These are phyloP conservation scores for Lepidurus packardi DNA, from an alignment of 1,140 invertebrate species.

Conservation along the genomic window DNA sequence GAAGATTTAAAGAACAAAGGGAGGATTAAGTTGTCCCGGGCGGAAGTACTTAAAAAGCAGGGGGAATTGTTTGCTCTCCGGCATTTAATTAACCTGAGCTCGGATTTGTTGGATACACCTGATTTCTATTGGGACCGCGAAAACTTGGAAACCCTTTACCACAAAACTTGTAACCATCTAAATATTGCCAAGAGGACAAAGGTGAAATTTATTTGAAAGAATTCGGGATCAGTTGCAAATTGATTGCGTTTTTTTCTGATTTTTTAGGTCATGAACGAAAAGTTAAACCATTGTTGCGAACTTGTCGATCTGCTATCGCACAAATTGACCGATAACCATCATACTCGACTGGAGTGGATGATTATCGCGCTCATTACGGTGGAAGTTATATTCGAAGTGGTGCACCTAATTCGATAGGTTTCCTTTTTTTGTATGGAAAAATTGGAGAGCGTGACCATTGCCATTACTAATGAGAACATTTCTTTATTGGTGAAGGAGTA, in stretches of 20 bases:
- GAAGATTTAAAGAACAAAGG: conserved; percentile 69
- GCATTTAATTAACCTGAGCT: conserved; percentile 85
- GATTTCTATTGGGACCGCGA: conserved; percentile 97
- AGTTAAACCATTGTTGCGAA: conserved; percentile 85
- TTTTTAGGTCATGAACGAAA: conserved; percentile 84
- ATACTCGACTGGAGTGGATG: conserved; percentile 89
- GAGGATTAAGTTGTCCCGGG: conserved; percentile 59
- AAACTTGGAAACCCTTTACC: conserved; percentile 73
- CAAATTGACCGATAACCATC: conserved; percentile 84
- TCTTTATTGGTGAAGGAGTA: background rate
- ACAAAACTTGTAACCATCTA: conserved; percentile 72
- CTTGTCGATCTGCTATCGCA: conserved; percentile 77
- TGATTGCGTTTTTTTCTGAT: conserved; percentile 31
- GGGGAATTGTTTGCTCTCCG: conserved; percentile 83
- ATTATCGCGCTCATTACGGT: conserved; percentile 92
- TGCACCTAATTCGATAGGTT: conserved; percentile 63
- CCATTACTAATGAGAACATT: background rate
- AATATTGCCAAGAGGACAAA: conserved; percentile 75
- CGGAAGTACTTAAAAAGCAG: conserved; percentile 76
- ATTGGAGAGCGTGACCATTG: background rate
- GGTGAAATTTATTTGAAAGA: conserved; percentile 45
- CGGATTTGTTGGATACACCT: conserved; percentile 86
- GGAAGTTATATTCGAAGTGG: conserved; percentile 81
- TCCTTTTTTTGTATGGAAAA: background rate
- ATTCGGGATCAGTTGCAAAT: background rate